A percentile compares a stretch with the other conserved stretches of the same genome.
phyloP scores from a whole-genome alignment of 1,140 invertebrate genomes.

The Stratiolaelaps scimitus region DNA sequence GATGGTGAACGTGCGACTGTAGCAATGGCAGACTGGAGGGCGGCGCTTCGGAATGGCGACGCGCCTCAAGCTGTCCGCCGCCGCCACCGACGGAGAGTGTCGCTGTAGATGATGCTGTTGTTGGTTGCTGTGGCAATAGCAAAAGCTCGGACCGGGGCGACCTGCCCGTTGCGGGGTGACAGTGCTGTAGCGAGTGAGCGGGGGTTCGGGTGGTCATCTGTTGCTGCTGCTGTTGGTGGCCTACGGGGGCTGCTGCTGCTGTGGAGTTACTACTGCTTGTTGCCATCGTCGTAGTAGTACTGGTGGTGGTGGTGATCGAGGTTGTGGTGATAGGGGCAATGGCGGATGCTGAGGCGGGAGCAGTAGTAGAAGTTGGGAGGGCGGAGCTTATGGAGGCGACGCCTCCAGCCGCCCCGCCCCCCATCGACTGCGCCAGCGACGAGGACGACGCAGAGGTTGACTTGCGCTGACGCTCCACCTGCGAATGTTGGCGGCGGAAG shows the following conservation, averaged over 20 bases:
- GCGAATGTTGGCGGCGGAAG: conserved; percentile 9
- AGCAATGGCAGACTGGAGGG: neutral
- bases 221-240: too few species aligned
- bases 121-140: conserved; percentile 11
- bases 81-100: too few species aligned
- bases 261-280: too few species aligned
- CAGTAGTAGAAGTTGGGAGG: too few species aligned
- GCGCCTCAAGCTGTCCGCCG: neutral
- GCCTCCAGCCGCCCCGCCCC: conserved; percentile 32
- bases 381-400: conserved; percentile 28
- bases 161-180: conserved; percentile 24
- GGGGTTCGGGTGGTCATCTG: neutral
- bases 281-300: too few species aligned
- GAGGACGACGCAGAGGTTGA: conserved; percentile 20
- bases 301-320: too few species aligned
- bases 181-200: conserved; percentile 12
- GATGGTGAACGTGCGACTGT: too few species aligned
- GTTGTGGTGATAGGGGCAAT: too few species aligned
- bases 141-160: conserved; percentile 26
- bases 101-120: too few species aligned
- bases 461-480: conserved; percentile 11
- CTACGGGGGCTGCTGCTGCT: too few species aligned
- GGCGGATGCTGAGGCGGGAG: too few species aligned
- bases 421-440: neutral
- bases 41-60: conserved; percentile 10